Percentiles rank a stretch among this genome's conserved stretches.
Conservation (phyloP, 2,113 vertebrate species). For the Vulpes lagopus region DNA sequence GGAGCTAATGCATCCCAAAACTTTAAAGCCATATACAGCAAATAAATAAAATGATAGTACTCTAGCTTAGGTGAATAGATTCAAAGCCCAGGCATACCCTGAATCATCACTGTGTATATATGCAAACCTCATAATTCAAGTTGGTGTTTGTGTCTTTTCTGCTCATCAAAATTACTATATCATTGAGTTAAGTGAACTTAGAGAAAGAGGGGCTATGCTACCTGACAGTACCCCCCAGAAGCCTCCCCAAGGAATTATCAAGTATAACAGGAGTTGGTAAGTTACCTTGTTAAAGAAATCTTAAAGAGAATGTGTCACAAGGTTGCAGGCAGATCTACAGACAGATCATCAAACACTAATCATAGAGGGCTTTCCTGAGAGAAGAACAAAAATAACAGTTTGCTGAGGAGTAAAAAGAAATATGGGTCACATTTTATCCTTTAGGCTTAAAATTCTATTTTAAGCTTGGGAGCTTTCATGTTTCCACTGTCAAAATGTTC, state of each 20-base stretch:
- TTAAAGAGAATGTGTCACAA: slow-evolving; percentile 4
- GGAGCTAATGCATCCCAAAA: neutral
- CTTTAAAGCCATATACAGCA: neutral
- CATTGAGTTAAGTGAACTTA: neutral
- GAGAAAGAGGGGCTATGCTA: neutral
- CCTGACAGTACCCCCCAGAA: neutral
- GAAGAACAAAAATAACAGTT: slow-evolving; percentile 64
- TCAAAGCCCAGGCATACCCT: neutral
- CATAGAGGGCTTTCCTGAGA: slow-evolving; percentile 69
- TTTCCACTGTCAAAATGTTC: slow-evolving; percentile 58
- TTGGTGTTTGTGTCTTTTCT: neutral
- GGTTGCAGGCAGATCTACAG: slow-evolving; percentile 5
- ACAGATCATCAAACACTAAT: slow-evolving; percentile 9
- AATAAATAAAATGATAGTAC: neutral
- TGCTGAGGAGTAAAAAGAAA: slow-evolving; percentile 66
- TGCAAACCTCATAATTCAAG: neutral
- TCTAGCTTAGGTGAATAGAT: neutral
- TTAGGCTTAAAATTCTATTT: slow-evolving; percentile 69
- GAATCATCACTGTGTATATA: neutral
- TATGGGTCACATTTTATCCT: slow-evolving; percentile 72
- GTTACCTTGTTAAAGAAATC: slow-evolving; percentile 22
- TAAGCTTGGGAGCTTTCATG: slow-evolving; percentile 49
- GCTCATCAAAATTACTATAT: neutral
- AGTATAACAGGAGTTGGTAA: neutral
- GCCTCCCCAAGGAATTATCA: neutral